Evolutionary conservation across 92 coral and sea anemone species (phyloP), one percentile per base, ranked within the genome.

Genomic region (Muricea muricata): DNA sequence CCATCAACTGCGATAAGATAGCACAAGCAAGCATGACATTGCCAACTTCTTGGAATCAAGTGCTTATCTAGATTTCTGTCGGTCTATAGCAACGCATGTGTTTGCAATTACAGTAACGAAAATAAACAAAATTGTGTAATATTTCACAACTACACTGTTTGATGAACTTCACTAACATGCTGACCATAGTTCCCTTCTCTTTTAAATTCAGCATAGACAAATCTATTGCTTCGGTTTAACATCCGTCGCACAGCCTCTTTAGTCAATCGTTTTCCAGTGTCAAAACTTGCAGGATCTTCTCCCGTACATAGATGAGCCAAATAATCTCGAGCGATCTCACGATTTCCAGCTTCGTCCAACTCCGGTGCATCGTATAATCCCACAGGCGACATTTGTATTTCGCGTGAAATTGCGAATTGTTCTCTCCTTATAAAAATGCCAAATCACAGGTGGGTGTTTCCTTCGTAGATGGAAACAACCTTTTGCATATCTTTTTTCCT

Each of bases 221-320:
- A 65, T 1, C 39, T 17, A 8, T 26, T 10, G 39, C 30, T 65
- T 12, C 30, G 2, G 37, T 65, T 20, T 37, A 65, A 65, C 3
- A 0, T 5, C 6, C 18, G 20, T 65, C 30, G 72, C 37, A 65
- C 28, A 8, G 7, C 40, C 17, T 31, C 7, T 65, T 65, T 25
- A 28, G 72, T 24, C 42, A 4, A 9, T 37, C 4, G 9, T 4
- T 37, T 37, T 9, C 42, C 42, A 9, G 42, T 9, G 9, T 37
- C 9, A 37, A 4, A 37, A 4, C 6, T 37, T 2, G 7, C 39
- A 23, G 72, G 39, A 65, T 65, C 39, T 3, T 41, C 72, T 29
- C 72, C 72, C 37, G 72, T 65, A 10, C 72, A 65, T 37, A 65
- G 18, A 29, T 65, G 72, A 65, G 72, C 39, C 37, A 65, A 12